Evolutionary conservation across 1,140 invertebrate species (phyloP).

Genomic region (Ylistrum balloti): DNA sequence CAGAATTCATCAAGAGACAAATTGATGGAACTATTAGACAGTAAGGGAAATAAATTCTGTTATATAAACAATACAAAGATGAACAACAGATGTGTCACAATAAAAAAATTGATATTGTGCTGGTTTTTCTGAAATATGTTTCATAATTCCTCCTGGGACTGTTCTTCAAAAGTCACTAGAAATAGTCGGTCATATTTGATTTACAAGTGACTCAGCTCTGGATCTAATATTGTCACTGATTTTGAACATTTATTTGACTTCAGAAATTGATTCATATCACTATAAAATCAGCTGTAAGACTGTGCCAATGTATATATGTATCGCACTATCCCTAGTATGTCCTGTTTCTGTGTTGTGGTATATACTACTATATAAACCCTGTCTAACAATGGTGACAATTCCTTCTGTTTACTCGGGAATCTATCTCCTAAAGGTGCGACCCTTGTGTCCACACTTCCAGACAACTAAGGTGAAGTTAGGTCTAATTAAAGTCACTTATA

Average conservation of each 20-base stretch:
- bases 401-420: neutral
- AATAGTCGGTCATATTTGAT: neutral
- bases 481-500: slow-evolving; percentile 22
- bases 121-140: too few relatives aligned
- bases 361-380: neutral
- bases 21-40: too few relatives aligned
- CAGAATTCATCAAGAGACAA: too few relatives aligned
- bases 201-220: neutral
- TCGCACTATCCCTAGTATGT: neutral
- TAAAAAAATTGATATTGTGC: too few relatives aligned
- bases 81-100: too few relatives aligned
- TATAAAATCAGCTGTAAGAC: too few relatives aligned
- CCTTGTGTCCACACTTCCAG: neutral
- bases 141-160: neutral
- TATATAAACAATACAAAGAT: too few relatives aligned
- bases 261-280: neutral
- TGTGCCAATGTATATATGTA: neutral
- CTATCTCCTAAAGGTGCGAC: slow-evolving; percentile 17
- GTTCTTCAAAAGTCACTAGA: neutral
- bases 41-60: too few relatives aligned
- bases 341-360: too few relatives aligned
- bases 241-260: neutral
- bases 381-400: neutral
- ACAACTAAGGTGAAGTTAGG: slow-evolving; percentile 22
- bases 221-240: neutral